Evolutionary conservation across 2,888 invertebrate species (phyloP).

Genomic region (Ennomos erosarius): DNA sequence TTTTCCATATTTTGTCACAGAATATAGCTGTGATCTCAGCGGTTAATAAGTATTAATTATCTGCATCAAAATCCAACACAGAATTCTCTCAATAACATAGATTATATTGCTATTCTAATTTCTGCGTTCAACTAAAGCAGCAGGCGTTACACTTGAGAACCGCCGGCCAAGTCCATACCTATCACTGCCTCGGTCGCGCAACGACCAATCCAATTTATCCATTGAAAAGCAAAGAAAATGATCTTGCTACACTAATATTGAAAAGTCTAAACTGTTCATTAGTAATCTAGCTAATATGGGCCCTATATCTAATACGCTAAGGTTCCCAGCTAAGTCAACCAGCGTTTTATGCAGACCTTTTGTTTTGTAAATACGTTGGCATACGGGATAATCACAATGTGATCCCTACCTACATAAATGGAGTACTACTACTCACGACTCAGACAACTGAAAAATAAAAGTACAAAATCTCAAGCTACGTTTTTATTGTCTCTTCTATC

Average conservation of each 20-base stretch:
- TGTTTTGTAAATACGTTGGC: constrained; percentile 5
- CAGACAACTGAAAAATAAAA: constrained; percentile 16
- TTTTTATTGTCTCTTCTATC: constrained; percentile 33
- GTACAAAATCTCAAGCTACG: constrained; percentile 6
- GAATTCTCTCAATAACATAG: too few species aligned
- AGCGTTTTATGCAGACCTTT: not conserved
- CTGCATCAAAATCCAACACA: too few species aligned
- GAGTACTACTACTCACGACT: too few species aligned
- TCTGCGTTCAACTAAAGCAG: not conserved
- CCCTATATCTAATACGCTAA: not conserved
- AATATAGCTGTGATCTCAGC: too few species aligned
- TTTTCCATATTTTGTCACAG: too few species aligned
- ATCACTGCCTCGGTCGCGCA: constrained; percentile 12
- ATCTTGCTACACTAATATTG: constrained; percentile 18
- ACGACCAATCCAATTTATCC: constrained; percentile 39
- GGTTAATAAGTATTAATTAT: too few species aligned
- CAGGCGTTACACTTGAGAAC: constrained; percentile 5
- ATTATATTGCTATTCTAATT: too few species aligned
- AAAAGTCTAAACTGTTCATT: constrained; percentile 10
- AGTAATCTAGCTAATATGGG: constrained; percentile 1
- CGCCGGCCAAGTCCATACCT: constrained; percentile 10
- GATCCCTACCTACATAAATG: too few species aligned
- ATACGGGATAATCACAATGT: constrained; percentile 1
- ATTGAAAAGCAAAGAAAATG: constrained; percentile 45
- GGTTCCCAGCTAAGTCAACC: not conserved